phyloP scores from a whole-genome alignment of 1,140 invertebrate genomes.

The Lasioglossum albipes region DNA sequence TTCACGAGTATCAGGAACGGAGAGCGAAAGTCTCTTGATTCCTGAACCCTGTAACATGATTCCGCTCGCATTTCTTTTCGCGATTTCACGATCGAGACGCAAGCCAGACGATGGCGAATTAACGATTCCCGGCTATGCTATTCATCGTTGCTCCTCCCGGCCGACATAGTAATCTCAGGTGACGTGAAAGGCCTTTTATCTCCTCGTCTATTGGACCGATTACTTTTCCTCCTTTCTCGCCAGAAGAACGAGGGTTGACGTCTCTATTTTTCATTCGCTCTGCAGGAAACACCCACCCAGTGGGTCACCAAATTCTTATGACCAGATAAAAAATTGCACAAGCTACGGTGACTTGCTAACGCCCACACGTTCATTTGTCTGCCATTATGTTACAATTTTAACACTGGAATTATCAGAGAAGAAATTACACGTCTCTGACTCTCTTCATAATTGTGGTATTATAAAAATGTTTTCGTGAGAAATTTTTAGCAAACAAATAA shows the following conservation, averaged over 20 bases:
- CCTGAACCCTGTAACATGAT: neutral
- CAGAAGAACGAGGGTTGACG: neutral
- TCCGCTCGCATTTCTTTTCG: neutral
- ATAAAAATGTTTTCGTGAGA: no score
- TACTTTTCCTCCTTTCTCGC: neutral
- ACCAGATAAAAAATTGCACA: no score
- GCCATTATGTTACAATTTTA: no score
- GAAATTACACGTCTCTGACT: no score
- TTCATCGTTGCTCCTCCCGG: neutral
- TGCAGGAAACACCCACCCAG: neutral
- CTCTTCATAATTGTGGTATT: no score
- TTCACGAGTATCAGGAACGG: neutral
- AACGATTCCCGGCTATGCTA: neutral
- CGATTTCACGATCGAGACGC: no score
- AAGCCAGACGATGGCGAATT: neutral
- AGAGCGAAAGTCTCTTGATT: neutral
- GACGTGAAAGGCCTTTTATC: conserved; percentile 7
- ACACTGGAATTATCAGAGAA: no score
- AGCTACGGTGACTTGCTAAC: no score
- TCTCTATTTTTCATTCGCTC: neutral
- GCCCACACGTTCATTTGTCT: no score
- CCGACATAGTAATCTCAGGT: neutral
- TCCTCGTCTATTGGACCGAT: neutral
- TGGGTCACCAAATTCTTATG: no score
- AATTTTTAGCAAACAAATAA: no score